A percentile compares a stretch with the other conserved stretches of the same genome.
These are phyloP conservation scores for Anolis carolinensis DNA, from an alignment of 2,113 vertebrate genomes.

Conservation along the genomic window DNA sequence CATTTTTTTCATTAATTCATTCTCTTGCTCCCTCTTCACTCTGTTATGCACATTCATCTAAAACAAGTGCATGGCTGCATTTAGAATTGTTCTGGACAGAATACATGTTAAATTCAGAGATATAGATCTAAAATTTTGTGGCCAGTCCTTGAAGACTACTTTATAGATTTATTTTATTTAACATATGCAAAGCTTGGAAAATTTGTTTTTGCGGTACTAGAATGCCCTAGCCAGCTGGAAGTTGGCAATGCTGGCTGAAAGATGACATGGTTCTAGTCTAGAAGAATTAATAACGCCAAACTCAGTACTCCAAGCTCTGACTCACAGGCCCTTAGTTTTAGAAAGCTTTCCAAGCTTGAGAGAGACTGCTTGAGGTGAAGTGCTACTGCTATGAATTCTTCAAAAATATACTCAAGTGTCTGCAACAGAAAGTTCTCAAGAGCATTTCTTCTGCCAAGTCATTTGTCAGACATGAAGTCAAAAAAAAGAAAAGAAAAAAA, in stretches of 20 bases:
- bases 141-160: neutral
- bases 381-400: neutral
- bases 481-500: neutral
- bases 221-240: neutral
- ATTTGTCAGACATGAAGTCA: conserved; percentile 4
- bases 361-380: neutral
- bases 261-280: too few relatives aligned
- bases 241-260: too few relatives aligned
- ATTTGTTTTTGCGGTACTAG: too few relatives aligned
- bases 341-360: neutral
- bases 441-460: neutral
- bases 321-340: neutral
- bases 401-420: neutral
- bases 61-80: neutral
- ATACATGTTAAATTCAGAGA: neutral
- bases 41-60: neutral
- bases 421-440: neutral
- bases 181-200: too few relatives aligned
- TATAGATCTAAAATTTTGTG: neutral
- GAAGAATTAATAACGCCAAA: too few relatives aligned
- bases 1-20: neutral
- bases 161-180: neutral
- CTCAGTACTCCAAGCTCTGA: too few relatives aligned
- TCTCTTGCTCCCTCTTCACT: too few relatives aligned
- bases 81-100: neutral